phyloP scores from a whole-genome alignment of 2,888 invertebrate species.

The Nematopogon swammerdamellus region DNA sequence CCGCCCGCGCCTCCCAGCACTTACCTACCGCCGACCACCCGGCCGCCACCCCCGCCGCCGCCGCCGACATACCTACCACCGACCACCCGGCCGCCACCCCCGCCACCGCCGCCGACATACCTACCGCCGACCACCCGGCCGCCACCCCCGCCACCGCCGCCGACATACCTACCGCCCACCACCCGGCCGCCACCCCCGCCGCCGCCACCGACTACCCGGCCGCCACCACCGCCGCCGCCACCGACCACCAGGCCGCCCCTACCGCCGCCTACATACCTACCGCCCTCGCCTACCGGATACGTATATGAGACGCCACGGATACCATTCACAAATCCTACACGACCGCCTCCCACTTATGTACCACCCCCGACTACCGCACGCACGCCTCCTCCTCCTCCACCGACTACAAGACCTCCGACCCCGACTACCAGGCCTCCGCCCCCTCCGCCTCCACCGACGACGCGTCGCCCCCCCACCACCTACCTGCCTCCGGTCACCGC shows the following conservation, averaged over 20 bases:
- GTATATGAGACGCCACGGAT: conserved; percentile 11
- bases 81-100: conserved; percentile 16
- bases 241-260: conserved; percentile 16
- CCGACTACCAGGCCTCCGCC: background rate
- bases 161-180: conserved; percentile 15
- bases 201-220: conserved; percentile 19
- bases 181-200: conserved; percentile 17
- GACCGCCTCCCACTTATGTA: conserved; percentile 12
- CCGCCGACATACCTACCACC: conserved; percentile 14
- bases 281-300: conserved; percentile 14
- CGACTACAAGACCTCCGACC: conserved; percentile 3
- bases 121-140: conserved; percentile 17
- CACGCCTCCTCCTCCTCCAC: conserved; percentile 4
- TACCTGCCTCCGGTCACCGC: conserved; percentile 22
- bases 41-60: conserved; percentile 16
- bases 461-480: conserved; percentile 19
- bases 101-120: conserved; percentile 13
- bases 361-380: conserved; percentile 5
- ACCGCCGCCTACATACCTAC: conserved; percentile 9
- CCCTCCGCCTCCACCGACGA: conserved; percentile 10
- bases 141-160: conserved; percentile 16
- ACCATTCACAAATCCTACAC: conserved; percentile 12
- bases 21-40: conserved; percentile 17
- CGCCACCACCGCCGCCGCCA: conserved; percentile 18
- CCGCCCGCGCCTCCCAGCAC: conserved; percentile 14